These are phyloP conservation scores for Meles meles DNA, from an alignment of 2,113 vertebrate genomes.

Conservation along the genomic window DNA sequence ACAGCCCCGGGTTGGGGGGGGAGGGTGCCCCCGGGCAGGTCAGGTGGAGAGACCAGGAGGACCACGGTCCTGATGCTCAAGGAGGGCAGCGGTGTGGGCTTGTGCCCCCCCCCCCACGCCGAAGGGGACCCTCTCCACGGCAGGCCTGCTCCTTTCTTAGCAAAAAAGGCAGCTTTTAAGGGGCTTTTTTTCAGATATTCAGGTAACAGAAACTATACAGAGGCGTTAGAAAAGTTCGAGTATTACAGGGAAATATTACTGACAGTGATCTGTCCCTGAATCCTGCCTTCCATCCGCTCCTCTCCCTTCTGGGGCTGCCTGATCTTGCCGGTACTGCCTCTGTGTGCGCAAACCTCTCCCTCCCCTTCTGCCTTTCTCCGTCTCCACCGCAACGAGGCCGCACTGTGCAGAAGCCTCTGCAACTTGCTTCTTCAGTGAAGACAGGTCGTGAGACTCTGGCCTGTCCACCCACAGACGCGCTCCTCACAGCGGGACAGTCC, in stretches of 20 bases:
- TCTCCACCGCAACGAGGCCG: background rate
- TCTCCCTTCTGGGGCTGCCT: fast-evolving
- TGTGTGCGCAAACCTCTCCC: background rate
- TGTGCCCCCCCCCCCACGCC: too few species aligned
- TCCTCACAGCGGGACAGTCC: fast-evolving
- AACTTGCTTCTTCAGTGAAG: background rate
- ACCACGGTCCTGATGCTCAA: too few species aligned
- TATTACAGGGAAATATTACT: too few species aligned
- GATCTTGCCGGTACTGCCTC: fast-evolving
- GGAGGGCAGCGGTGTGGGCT: background rate
- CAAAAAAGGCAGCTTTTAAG: background rate
- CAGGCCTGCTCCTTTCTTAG: background rate
- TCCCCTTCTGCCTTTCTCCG: background rate
- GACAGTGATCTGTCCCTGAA: background rate
- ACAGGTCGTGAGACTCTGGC: fast-evolving
- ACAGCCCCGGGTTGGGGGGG: too few species aligned
- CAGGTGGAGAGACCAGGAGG: too few species aligned
- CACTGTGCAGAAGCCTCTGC: background rate
- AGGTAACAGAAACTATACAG: too few species aligned
- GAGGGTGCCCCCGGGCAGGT: fast-evolving
- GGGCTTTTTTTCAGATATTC: background rate
- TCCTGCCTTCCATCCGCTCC: background rate
- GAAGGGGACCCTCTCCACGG: fast-evolving
- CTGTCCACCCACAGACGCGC: too few species aligned
- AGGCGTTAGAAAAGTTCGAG: background rate